These are phyloP conservation scores for Schizopygopsis malacanthus DNA, from an alignment of 2,797 vertebrate genomes.

Conservation along the genomic window DNA sequence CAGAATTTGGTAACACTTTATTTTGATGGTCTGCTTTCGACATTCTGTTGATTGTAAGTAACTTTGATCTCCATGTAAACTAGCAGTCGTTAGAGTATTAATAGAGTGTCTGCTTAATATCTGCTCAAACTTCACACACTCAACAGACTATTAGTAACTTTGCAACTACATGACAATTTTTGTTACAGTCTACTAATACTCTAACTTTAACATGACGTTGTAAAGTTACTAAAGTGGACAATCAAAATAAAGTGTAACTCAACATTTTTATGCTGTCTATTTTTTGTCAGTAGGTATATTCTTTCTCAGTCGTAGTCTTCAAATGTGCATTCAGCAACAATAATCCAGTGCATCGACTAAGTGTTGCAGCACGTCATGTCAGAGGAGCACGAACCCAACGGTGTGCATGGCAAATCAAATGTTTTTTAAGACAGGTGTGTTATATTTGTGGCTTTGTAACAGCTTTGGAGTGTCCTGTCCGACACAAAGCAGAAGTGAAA, in stretches of 20 bases:
- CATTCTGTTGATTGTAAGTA: background rate
- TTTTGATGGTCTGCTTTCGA: background rate
- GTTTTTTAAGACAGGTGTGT: constrained; percentile 29
- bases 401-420: background rate
- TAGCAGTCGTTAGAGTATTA: too few relatives aligned
- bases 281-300: background rate
- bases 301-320: background rate
- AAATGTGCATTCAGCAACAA: background rate
- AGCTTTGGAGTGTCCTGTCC: constrained; percentile 26
- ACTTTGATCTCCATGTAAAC: background rate
- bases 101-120: too few relatives aligned
- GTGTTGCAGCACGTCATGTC: background rate
- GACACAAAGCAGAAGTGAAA: constrained; percentile 64
- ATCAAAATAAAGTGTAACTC: background rate
- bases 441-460: constrained; percentile 49
- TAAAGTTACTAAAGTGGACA: background rate
- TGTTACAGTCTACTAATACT: background rate
- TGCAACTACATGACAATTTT: background rate
- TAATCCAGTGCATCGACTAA: background rate
- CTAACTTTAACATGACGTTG: background rate
- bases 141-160: background rate
- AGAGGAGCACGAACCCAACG: background rate
- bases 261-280: background rate
- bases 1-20: background rate
- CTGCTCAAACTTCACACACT: background rate